Evolutionary conservation across 2,797 vertebrate genomes (phyloP).

Genomic region (Acanthis flammea): DNA sequence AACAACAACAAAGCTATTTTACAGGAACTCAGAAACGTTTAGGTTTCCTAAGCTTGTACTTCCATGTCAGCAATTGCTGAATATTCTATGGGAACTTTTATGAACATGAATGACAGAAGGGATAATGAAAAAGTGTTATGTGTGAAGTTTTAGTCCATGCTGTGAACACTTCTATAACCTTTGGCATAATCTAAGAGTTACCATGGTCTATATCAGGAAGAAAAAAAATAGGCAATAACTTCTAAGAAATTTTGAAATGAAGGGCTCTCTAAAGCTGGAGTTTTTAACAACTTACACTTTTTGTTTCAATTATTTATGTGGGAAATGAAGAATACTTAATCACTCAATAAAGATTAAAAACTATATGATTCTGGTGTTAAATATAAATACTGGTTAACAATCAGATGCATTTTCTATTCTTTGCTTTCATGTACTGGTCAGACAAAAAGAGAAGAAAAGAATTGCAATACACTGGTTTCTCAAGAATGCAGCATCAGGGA

Average conservation of each 20-base stretch:
- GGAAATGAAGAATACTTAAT: background rate
- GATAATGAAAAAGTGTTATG: background rate
- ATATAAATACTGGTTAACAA: constrained; percentile 39
- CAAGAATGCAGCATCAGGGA: constrained; percentile 22
- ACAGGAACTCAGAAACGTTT: background rate
- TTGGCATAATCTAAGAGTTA: background rate
- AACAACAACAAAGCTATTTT: background rate
- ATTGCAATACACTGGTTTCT: constrained; percentile 43
- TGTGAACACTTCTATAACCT: constrained; percentile 19
- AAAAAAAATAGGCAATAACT: background rate
- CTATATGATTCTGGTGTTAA: background rate
- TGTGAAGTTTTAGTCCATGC: background rate
- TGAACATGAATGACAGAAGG: background rate
- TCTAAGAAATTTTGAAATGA: background rate
- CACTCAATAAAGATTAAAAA: background rate
- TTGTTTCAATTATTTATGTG: background rate
- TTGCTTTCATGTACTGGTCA: constrained; percentile 51
- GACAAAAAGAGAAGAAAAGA: constrained; percentile 53
- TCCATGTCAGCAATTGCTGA: background rate
- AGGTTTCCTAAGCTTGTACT: background rate
- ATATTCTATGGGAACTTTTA: background rate
- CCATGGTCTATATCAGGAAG: background rate
- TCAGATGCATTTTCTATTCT: constrained; percentile 50
- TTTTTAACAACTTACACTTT: background rate
- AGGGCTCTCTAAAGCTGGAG: background rate